These are phyloP conservation scores for Chamaetylas fuelleborni DNA, from an alignment of 2,113 vertebrate genomes.

Conservation along the genomic window DNA sequence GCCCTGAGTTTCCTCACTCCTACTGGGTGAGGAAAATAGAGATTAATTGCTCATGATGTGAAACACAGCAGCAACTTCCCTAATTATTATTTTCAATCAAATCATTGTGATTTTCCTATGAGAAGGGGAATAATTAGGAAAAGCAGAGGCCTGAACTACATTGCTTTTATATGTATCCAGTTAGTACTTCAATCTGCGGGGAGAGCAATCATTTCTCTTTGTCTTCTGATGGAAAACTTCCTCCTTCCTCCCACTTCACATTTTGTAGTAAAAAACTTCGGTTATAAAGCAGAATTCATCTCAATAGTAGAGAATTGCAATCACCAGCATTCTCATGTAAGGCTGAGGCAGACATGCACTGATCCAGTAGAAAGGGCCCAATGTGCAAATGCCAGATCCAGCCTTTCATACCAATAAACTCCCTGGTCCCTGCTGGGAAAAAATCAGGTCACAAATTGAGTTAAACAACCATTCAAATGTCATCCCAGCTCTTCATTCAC, in stretches of 20 bases:
- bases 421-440: background rate
- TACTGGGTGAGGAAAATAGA: background rate
- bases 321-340: background rate
- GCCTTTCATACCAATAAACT: background rate
- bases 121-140: constrained; percentile 32
- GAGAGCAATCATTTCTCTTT: constrained; percentile 46
- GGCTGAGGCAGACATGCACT: background rate
- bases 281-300: background rate
- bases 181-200: background rate
- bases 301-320: constrained; percentile 8
- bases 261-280: background rate
- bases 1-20: background rate
- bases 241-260: background rate
- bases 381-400: background rate
- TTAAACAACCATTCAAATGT: background rate
- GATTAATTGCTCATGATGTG: constrained; percentile 12
- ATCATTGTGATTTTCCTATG: constrained; percentile 18
- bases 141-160: background rate
- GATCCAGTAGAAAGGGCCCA: background rate
- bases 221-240: constrained; percentile 28
- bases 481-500: background rate
- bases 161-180: constrained; percentile 9
- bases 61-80: background rate
- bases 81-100: constrained; percentile 48
- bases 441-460: background rate